A percentile compares a stretch with the other conserved stretches of the same genome.
Evolutionary conservation across 1,140 invertebrate genomes (phyloP).

Genomic region (Drosophila repletoides): DNA sequence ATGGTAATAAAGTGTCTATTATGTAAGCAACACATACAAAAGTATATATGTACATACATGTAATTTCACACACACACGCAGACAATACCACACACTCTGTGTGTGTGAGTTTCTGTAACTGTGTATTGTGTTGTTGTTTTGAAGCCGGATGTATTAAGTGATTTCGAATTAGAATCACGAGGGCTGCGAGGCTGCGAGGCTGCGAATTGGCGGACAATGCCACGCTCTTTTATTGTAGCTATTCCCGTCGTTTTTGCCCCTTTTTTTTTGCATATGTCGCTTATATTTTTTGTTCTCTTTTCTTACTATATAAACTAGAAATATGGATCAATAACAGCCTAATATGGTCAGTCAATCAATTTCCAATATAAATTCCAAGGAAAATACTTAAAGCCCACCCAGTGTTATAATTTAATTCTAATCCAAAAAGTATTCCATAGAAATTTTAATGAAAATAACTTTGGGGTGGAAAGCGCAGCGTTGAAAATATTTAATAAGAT

Average conservation of each 20-base stretch:
- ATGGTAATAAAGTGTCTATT: slow-evolving; percentile 78
- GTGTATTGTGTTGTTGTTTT: too few species aligned
- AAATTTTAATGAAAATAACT: too few species aligned
- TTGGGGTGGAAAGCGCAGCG: too few species aligned
- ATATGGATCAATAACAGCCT: too few species aligned
- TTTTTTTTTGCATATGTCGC: slow-evolving; percentile 2
- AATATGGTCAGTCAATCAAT: too few species aligned
- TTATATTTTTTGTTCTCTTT: too few species aligned
- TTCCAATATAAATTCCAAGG: too few species aligned
- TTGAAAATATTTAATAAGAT: too few species aligned
- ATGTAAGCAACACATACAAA: slow-evolving; percentile 55
- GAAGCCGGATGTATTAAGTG: slow-evolving; percentile 66
- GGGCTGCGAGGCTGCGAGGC: neutral
- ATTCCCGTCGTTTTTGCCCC: neutral
- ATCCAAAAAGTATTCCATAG: too few species aligned
- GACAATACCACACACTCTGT: neutral
- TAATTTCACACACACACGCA: neutral
- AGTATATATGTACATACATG: slow-evolving; percentile 1
- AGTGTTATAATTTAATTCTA: too few species aligned
- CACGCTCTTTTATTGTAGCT: neutral
- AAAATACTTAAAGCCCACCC: too few species aligned
- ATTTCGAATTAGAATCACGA: slow-evolving; percentile 52
- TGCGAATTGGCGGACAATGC: slow-evolving; percentile 2
- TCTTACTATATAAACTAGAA: too few species aligned
- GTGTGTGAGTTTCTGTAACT: slow-evolving; percentile 20